Conservation (phyloP, 2,113 vertebrate genomes). For the Bubalus kerabau region DNA sequence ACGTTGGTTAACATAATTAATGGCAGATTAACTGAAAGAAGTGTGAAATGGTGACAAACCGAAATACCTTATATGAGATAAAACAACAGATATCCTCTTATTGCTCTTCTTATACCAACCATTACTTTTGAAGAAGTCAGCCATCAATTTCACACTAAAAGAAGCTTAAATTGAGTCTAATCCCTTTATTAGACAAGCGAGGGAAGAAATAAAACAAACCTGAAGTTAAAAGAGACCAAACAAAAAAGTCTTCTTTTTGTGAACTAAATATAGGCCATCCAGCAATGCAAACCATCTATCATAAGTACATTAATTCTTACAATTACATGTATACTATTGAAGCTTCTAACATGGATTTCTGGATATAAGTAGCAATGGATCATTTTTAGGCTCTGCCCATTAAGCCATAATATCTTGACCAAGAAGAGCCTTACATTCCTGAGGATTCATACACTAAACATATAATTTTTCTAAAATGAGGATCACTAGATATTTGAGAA, state of each 20-base stretch:
- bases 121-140: not conserved
- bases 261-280: not conserved
- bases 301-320: not conserved
- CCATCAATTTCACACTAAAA: not conserved
- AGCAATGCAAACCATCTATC: not conserved
- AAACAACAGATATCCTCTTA: not conserved
- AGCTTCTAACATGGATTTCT: not conserved
- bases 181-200: not conserved
- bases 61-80: not conserved
- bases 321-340: not conserved
- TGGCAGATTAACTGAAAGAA: not conserved
- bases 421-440: not conserved
- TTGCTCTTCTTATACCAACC: not conserved
- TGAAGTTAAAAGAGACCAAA: not conserved
- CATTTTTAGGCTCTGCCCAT: not conserved
- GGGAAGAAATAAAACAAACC: not conserved
- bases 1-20: not conserved
- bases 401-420: not conserved
- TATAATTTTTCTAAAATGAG: not conserved
- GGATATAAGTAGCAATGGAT: not conserved
- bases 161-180: not conserved
- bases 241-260: not conserved
- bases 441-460: not conserved
- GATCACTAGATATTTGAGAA: not conserved
- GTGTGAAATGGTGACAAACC: not conserved